phyloP scores from a whole-genome alignment of 64 coral and sea anemone genomes.

The Montipora capricornis region DNA sequence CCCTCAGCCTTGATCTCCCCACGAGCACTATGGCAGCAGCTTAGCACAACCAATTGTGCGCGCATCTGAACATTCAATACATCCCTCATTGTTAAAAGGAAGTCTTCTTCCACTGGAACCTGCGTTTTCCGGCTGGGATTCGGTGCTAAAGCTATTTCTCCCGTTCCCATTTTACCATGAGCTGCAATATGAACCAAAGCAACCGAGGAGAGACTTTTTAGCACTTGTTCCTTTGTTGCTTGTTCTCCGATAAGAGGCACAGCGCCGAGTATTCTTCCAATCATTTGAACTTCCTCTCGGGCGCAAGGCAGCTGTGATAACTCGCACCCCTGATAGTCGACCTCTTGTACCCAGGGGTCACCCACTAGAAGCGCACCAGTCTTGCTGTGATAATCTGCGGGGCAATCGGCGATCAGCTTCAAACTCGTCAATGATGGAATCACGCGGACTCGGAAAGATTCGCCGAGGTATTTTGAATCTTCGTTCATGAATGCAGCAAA shows the following conservation, averaged over 20 bases:
- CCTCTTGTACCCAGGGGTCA: not conserved
- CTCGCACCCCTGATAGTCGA: not conserved
- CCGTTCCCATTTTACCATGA: not conserved
- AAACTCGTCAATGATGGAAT: constrained; percentile 30
- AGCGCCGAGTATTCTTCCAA: not conserved
- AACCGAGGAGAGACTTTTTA: not conserved
- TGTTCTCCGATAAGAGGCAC: not conserved
- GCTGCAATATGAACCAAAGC: not conserved
- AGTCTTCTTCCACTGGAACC: constrained; percentile 12
- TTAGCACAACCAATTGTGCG: constrained; percentile 19
- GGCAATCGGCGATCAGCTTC: constrained; percentile 16
- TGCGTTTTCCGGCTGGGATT: not conserved
- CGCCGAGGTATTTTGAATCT: not conserved
- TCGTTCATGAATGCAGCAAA: constrained; percentile 14
- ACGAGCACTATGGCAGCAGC: constrained; percentile 45
- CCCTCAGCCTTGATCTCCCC: constrained; percentile 46
- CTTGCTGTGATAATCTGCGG: not conserved
- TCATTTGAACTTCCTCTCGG: not conserved
- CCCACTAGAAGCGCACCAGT: constrained; percentile 24
- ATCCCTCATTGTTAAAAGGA: constrained; percentile 31
- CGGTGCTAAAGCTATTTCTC: constrained; percentile 18
- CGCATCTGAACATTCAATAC: not conserved
- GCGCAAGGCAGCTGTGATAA: not conserved
- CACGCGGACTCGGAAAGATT: constrained; percentile 6
- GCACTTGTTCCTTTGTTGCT: not conserved